Evolutionary conservation across 2,797 vertebrate genomes (phyloP), one percentile per base, ranked within the genome.

Genomic region (Thalassophryne amazonica): DNA sequence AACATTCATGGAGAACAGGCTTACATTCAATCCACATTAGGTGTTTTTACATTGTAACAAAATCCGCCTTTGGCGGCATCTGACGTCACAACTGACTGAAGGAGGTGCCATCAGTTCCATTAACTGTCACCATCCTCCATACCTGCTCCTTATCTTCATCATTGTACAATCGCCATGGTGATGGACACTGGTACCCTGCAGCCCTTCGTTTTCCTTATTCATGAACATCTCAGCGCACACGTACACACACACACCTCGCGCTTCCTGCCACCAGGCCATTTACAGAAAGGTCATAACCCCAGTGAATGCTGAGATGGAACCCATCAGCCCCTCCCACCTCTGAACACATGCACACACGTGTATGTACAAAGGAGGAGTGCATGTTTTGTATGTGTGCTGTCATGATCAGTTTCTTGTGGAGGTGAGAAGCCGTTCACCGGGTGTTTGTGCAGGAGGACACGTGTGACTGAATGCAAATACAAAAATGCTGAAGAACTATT

Each of bases 281-380:
- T 87, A 86, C 81, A 85, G 75, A 70, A 78, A 78, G 86, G 86
- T 88, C 81, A 47, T 39, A 78, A 89, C 86, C 86, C 76, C 55
- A 66, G 73, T 85, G 84, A 88, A 83, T 78, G 49, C 67, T 68
- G 71, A 81, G 79, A 76, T 81, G 60, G 49, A 80, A 77, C 73
- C 78, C 79, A 82, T 87, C 80, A 85, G 74, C 73, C 11, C 12
- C 48, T 14, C 39, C 29, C 33, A 33, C 43, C 50, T 36, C 13
- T 23, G 32, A 47, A 41, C 17, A 40, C 17, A 33, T 29, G 22
- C 34, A 37, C 30, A 18, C 25, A 22, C 46, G 22, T 25, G 24
- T 39, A 27, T 27, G n/a, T 5, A n/a, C n/a, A n/a, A n/a, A n/a
- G n/a, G n/a, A n/a, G n/a, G 18, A 57, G 42, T 47, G 57, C 54